Evolutionary conservation across 2,888 invertebrate genomes (phyloP).

Genomic region (Athalia circularis): DNA sequence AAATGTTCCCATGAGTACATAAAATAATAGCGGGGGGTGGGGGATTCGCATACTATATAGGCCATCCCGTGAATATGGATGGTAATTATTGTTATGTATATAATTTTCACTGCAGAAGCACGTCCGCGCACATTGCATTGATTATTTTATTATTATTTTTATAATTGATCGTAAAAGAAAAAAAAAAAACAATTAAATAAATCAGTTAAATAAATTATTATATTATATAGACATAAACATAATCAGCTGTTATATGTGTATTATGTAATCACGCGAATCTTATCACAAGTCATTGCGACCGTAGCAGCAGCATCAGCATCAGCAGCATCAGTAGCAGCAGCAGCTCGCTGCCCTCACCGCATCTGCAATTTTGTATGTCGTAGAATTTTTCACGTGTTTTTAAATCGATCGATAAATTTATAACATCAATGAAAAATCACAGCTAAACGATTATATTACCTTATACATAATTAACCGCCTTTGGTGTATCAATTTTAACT

Average conservation of each 20-base stretch:
- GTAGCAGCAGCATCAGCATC: too few species aligned
- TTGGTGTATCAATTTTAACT: constrained; percentile 45
- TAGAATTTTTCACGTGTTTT: constrained; percentile 43
- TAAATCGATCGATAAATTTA: not conserved
- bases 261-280: constrained; percentile 26
- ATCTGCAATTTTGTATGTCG: constrained; percentile 34
- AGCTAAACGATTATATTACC: not conserved
- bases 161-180: not conserved
- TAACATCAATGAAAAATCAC: not conserved
- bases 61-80: constrained; percentile 32
- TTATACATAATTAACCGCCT: constrained; percentile 43
- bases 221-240: constrained; percentile 1
- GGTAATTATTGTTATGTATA: not conserved
- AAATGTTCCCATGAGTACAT: not conserved
- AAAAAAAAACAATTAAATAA: not conserved
- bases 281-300: not conserved
- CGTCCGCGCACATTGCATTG: constrained; percentile 30
- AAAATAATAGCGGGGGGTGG: not conserved
- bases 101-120: constrained; percentile 22
- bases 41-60: too few species aligned
- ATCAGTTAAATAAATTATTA: constrained; percentile 3
- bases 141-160: not conserved
- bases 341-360: not conserved
- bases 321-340: not conserved
- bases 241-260: not conserved